Conservation (phyloP, 2,797 vertebrate genomes). For the Anguilla marmorata region DNA sequence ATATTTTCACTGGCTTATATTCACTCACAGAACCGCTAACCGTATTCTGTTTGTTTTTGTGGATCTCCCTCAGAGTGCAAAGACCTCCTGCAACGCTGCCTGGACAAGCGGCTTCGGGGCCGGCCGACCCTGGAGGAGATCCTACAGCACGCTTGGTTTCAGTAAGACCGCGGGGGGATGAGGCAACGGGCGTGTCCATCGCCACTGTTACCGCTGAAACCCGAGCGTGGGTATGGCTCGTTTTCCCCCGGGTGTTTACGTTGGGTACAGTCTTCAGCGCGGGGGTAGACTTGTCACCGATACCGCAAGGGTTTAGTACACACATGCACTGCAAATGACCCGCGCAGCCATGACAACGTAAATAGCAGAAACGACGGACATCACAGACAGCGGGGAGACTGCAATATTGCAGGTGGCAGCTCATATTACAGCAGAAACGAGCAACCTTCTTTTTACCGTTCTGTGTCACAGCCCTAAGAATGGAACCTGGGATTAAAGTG, state of each 20-base stretch:
- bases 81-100: constrained; percentile 30
- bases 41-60: background rate
- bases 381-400: background rate
- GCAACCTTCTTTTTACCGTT: background rate
- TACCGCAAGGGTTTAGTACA: background rate
- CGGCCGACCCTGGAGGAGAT: constrained; percentile 31
- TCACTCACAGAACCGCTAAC: background rate
- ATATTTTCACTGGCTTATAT: background rate
- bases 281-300: background rate
- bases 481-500: background rate
- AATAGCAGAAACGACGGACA: background rate
- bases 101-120: constrained; percentile 26
- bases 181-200: background rate
- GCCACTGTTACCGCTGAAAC: background rate
- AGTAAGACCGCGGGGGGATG: background rate
- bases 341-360: background rate
- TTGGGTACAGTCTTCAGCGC: background rate
- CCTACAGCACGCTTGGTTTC: constrained; percentile 34
- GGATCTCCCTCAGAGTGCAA: constrained; percentile 22
- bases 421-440: background rate
- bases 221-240: background rate
- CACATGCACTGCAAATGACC: background rate
- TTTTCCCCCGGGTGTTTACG: background rate
- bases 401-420: background rate
- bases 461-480: background rate